Evolutionary conservation across 2,113 vertebrate species (phyloP).

Genomic region (Myanophis thanlyinensis): DNA sequence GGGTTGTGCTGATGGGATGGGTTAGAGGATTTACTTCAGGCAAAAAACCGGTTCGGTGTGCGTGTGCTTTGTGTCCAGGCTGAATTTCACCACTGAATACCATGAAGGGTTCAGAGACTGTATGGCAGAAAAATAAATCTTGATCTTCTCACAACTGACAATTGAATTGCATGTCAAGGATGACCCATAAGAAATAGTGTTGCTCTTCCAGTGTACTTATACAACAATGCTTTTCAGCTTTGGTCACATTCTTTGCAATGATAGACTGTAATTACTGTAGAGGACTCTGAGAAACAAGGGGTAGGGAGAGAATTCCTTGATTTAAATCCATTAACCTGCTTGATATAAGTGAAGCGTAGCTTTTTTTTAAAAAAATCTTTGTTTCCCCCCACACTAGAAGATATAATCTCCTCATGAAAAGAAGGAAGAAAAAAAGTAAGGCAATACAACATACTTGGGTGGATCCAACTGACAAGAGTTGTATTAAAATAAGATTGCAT

Average conservation of each 20-base stretch:
- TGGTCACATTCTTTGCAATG: neutral
- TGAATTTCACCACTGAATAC: no score
- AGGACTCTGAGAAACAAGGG: neutral
- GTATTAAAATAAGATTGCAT: rapidly evolving
- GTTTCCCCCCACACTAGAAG: neutral
- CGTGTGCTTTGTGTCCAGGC: no score
- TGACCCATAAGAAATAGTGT: neutral
- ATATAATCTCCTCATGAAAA: neutral
- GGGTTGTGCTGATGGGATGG: neutral
- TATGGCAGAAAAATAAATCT: no score
- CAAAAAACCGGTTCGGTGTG: no score
- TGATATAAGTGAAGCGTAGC: neutral
- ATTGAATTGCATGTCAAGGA: neutral
- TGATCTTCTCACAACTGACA: neutral
- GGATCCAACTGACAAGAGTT: rapidly evolving
- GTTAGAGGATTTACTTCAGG: neutral
- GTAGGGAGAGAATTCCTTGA: no score
- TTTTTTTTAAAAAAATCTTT: neutral
- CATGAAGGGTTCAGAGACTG: neutral
- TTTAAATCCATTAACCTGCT: neutral
- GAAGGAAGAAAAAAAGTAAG: neutral
- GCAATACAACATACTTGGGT: neutral
- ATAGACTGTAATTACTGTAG: neutral
- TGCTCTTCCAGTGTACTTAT: neutral
- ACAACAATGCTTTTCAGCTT: neutral